Base-by-base conservation (phyloP, 2,888 invertebrate genomes). In the Anagyrus pseudococci region DNA sequence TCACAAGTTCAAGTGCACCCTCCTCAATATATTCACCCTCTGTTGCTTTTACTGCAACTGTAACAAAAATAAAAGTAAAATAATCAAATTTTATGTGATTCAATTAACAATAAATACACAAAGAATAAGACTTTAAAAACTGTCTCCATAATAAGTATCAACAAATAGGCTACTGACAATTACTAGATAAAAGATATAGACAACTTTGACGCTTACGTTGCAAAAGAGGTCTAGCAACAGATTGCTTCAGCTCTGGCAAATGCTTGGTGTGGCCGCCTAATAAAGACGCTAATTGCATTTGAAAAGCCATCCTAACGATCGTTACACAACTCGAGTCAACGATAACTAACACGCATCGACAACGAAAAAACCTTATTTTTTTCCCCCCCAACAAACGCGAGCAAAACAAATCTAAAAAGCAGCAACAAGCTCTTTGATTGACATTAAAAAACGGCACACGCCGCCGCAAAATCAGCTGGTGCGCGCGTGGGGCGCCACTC, bases 1-100 rank as follows among this genome's bases (percentile, higher is more conserved):
- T 73, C 48, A 80, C 72, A 59, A 77, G 73, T 25, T 79, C 77
- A 4, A 80, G 62, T 22, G 78, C 71, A 55, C 80, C 80, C 67
- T 76, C 77, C 47, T 79, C 77, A 57, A 80, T 74, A 37, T 76
- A 71, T 44, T 80, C 77, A 41, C 75, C 71, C 63, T 77, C 75
- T 58, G 79, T 76, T n/a, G 75, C 71, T 63, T 77, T 80, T 0
- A 80, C 77, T 44, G 77, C 79, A 55, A 80, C 80, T 80, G 53
- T 17, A 67, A 67, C 49, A 25, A 17, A n/a, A n/a, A n/a, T n/a
- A 22, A 19, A 19, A 6, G n/a, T 19, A 43, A 43, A 43, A 43
- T 43, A 43, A n/a, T 50, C 22, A 19, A 46, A 22, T 44, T 43
- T 20, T 29, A 8, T 10, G n/a, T n/a, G n/a, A n/a, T n/a, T n/a